Evolutionary conservation across 2,888 invertebrate species (phyloP).

Genomic region (Acrobasis repandana): DNA sequence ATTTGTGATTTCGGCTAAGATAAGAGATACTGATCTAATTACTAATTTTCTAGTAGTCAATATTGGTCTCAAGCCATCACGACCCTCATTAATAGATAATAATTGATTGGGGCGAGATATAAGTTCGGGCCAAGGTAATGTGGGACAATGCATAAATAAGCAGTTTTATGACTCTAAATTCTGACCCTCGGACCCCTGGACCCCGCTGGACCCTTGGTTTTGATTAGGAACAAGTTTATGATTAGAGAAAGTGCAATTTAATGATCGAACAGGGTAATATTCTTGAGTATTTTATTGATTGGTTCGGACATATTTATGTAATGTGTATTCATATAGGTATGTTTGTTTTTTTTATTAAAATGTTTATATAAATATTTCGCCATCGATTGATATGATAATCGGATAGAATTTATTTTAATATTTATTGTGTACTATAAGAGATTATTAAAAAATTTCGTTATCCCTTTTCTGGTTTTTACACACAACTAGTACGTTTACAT

Average conservation of each 20-base stretch:
- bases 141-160: conserved; percentile 2
- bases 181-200: not conserved
- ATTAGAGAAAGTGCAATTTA: conserved; percentile 3
- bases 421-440: too few relatives aligned
- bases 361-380: not conserved
- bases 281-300: conserved; percentile 1
- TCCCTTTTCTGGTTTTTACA: too few relatives aligned
- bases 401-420: too few relatives aligned
- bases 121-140: not conserved
- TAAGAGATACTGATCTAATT: too few relatives aligned
- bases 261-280: not conserved
- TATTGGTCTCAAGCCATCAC: too few relatives aligned
- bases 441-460: too few relatives aligned
- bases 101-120: not conserved
- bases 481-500: too few relatives aligned
- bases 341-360: not conserved
- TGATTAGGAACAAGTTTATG: not conserved
- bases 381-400: too few relatives aligned
- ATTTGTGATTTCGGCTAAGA: too few relatives aligned
- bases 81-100: too few relatives aligned
- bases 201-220: not conserved
- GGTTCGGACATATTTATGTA: not conserved
- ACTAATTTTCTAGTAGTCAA: too few relatives aligned
- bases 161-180: not conserved
- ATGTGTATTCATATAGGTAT: conserved; percentile 4